Conservation (phyloP, 2,888 invertebrate genomes). For the Amiota minor region DNA sequence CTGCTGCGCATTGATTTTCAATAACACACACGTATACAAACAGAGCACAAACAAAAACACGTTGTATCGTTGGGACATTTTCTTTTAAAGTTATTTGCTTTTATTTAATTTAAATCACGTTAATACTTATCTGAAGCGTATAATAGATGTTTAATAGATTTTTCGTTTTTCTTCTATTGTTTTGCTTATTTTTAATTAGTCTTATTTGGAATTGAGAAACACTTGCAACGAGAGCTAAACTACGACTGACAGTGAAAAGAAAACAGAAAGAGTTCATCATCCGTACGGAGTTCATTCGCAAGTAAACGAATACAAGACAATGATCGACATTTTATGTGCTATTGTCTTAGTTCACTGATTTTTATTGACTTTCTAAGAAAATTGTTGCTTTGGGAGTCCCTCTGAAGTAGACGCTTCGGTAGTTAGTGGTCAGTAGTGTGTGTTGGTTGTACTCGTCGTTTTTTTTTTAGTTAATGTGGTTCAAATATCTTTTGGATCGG, state of each 20-base stretch:
- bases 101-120: not conserved
- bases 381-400: slow-evolving; percentile 42
- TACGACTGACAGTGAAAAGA: slow-evolving; percentile 37
- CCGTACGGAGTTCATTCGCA: slow-evolving; percentile 37
- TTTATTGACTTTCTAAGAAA: slow-evolving; percentile 58
- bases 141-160: too few relatives aligned
- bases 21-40: slow-evolving; percentile 40
- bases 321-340: slow-evolving; percentile 57
- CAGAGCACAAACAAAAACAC: slow-evolving; percentile 38
- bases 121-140: not conserved
- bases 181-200: slow-evolving; percentile 17
- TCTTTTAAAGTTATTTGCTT: not conserved
- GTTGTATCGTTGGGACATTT: slow-evolving; percentile 49
- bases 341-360: slow-evolving; percentile 59
- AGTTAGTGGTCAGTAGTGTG: not conserved
- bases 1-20: slow-evolving; percentile 31
- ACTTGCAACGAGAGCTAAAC: slow-evolving; percentile 49
- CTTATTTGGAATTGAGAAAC: not conserved
- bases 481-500: too few relatives aligned
- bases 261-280: slow-evolving; percentile 31
- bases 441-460: not conserved
- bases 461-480: too few relatives aligned
- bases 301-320: slow-evolving; percentile 50
- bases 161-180: not conserved
- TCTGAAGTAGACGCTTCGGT: slow-evolving; percentile 37